Base-by-base conservation (phyloP, 1,140 invertebrate genomes). In the Eulimnadia texana region DNA sequence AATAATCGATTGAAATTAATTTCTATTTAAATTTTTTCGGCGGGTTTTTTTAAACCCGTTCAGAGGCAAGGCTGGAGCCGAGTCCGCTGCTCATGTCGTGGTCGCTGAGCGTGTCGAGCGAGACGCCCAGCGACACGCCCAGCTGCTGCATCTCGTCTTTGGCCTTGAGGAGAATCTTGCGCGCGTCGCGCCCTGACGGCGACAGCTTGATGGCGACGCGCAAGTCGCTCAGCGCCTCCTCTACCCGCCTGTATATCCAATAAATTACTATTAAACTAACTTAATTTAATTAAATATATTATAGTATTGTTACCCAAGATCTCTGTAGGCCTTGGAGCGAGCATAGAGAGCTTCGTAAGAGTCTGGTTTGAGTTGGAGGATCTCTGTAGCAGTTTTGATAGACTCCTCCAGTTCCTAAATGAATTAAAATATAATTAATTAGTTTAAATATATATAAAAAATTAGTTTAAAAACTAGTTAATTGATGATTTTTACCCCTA, bases 321-420 rank as follows among this genome's bases (percentile, higher is more conserved):
- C 89, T 62, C 91, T 77, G 56, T 83, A 82, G 6, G 90, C 91
- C 69, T 92, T 84, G 0, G 91, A 86, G 69, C 91, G 78, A 1
- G 90, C 89, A 72, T 95, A 95, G 68, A 84, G 92, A 1, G 90
- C 92, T 76, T 97, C 93, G 71, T 89, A 95, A 1, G 88, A 93
- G 67, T 86, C 82, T 3, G 87, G 83, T 66, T 88, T 85, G 61
- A 91, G 76, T 52, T 83, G 80, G 24, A 94, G 77, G 0, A 89
- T 92, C 72, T 90, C 82, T 49, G 86, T 83, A 2, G 92, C 90
- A 55, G 93, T 77, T 68, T 93, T 87, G 64, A 93, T 81, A 6
- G 92, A 90, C 55, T 73, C 69, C 11, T 70, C 67, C 62, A 69
- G 70, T 63, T 79, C 76, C 76, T 79, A 66, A 23, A 68, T 68